Evolutionary conservation across 2,113 vertebrate species (phyloP).

Genomic region (Callospermophilus lateralis): DNA sequence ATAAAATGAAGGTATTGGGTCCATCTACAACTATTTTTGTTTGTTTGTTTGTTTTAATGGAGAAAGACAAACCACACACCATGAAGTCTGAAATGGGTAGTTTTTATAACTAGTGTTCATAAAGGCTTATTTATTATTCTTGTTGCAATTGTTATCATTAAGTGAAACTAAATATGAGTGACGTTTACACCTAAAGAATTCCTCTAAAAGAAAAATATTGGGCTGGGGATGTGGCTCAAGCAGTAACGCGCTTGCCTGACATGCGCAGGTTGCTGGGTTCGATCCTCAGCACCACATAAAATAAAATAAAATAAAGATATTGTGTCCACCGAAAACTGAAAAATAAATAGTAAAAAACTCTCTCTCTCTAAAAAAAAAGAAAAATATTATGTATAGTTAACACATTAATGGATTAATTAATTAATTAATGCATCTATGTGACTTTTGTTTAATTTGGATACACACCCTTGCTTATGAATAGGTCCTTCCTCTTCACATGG

Average conservation of each 20-base stretch:
- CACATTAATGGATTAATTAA: not conserved
- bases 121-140: not conserved
- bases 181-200: not conserved
- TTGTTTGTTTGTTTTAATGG: too few species aligned
- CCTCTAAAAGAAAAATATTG: not conserved
- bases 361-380: not conserved
- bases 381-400: not conserved
- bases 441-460: not conserved
- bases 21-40: too few species aligned
- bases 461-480: not conserved
- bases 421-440: not conserved
- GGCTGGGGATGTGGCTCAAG: too few species aligned
- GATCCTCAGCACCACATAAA: too few species aligned
- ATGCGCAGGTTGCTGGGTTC: too few species aligned
- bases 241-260: too few species aligned
- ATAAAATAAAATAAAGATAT: too few species aligned
- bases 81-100: not conserved
- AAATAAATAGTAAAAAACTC: too few species aligned
- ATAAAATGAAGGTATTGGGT: too few species aligned
- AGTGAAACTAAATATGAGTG: not conserved
- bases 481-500: not conserved
- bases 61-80: not conserved
- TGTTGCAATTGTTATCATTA: not conserved
- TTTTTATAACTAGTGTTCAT: not conserved
- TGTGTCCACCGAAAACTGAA: too few species aligned